Evolutionary conservation across 2,797 vertebrate genomes (phyloP).

Genomic region (Eleutherodactylus coqui): DNA sequence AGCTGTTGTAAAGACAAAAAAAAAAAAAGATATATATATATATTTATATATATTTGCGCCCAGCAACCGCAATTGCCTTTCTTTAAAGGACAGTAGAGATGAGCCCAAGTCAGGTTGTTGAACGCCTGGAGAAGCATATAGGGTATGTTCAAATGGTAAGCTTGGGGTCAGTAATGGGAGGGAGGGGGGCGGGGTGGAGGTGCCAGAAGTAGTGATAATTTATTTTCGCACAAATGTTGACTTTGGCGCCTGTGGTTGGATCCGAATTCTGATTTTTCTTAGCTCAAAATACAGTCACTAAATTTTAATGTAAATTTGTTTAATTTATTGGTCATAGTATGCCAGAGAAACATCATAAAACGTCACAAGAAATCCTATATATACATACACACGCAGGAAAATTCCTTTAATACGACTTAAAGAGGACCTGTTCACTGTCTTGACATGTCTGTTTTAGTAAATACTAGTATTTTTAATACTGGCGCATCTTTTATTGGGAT

Average conservation of each 20-base stretch:
- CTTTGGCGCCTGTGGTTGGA: not conserved
- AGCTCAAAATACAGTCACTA: constrained; percentile 43
- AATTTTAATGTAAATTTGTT: constrained; percentile 45
- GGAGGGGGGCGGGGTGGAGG: constrained; percentile 74
- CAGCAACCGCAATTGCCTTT: constrained; percentile 77
- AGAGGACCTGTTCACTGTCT: too few relatives aligned
- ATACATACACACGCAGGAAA: not conserved
- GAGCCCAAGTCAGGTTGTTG: constrained; percentile 67
- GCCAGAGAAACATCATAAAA: not conserved
- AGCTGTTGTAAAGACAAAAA: not conserved
- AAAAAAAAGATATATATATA: constrained; percentile 29
- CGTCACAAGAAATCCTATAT: constrained; percentile 11
- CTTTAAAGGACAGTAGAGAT: constrained; percentile 68
- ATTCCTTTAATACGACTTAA: not conserved
- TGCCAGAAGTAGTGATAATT: constrained; percentile 77
- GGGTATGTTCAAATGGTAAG: constrained; percentile 69
- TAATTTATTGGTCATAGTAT: constrained; percentile 53
- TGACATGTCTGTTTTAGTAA: not conserved
- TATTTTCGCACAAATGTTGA: constrained; percentile 74
- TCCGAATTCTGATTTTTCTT: constrained; percentile 7
- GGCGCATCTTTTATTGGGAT: not conserved
- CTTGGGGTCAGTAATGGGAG: constrained; percentile 75
- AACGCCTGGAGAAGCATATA: constrained; percentile 80
- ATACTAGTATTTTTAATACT: not conserved
- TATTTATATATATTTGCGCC: constrained; percentile 68